These are phyloP conservation scores for Lucilia cuprina DNA, from an alignment of 1,140 invertebrate species.

Conservation along the genomic window DNA sequence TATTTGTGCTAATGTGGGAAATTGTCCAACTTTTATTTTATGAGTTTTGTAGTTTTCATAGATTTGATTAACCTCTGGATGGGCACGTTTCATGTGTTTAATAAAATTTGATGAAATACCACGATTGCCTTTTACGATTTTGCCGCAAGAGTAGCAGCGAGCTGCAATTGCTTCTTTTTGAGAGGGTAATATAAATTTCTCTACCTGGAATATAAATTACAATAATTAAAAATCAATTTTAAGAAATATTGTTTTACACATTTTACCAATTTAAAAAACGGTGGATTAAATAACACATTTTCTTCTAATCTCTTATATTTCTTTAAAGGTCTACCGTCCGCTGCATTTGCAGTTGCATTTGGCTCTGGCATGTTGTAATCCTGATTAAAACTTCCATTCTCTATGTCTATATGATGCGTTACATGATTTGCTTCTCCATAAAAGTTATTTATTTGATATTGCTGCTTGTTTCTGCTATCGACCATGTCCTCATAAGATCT, in stretches of 20 bases:
- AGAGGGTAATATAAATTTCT: neutral
- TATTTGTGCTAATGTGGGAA: neutral
- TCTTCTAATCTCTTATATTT: constrained; percentile 26
- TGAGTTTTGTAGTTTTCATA: constrained; percentile 37
- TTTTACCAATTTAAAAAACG: constrained; percentile 38
- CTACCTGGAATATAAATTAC: constrained; percentile 14
- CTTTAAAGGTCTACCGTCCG: constrained; percentile 10
- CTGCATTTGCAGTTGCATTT: neutral
- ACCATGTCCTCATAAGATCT: no score
- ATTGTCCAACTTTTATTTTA: neutral
- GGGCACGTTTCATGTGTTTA: constrained; percentile 37
- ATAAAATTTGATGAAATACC: constrained; percentile 39
- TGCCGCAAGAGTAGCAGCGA: constrained; percentile 32
- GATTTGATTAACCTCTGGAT: constrained; percentile 37
- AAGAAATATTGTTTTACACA: neutral
- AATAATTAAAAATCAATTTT: neutral
- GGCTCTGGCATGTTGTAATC: no score
- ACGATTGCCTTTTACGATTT: constrained; percentile 30
- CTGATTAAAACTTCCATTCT: no score
- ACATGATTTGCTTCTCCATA: no score
- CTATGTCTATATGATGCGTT: no score
- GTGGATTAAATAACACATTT: constrained; percentile 33
- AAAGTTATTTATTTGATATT: no score
- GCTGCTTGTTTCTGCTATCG: no score
- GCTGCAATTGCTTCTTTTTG: constrained; percentile 30